Conservation (phyloP, 2,797 vertebrate species). For the Natrix natrix region DNA sequence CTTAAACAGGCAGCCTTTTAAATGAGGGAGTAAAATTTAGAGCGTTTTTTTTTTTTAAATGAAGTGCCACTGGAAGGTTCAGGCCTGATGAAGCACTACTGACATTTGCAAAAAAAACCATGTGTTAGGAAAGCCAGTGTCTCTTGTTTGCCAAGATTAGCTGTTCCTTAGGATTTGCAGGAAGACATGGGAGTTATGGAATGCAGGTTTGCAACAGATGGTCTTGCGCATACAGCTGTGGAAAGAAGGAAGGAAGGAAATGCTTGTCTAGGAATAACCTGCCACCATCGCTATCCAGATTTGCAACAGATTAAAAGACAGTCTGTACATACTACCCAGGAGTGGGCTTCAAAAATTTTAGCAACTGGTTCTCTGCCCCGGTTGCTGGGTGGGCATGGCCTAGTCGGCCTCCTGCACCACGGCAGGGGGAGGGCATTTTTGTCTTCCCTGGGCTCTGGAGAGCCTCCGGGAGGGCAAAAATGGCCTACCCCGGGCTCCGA, state of each 20-base stretch:
- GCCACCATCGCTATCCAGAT: not conserved
- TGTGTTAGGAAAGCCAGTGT: not conserved
- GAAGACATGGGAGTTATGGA: conserved; percentile 12
- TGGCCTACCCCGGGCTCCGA: no score
- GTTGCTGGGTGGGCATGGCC: no score
- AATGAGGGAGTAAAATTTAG: not conserved
- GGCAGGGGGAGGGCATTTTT: no score
- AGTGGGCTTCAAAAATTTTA: no score
- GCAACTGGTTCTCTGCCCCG: no score
- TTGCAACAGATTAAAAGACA: not conserved
- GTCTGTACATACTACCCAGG: not conserved
- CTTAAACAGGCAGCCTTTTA: not conserved
- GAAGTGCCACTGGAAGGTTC: conserved; percentile 27
- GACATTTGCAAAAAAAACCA: conserved; percentile 12
- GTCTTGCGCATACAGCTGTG: not conserved
- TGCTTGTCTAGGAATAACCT: conserved; percentile 15
- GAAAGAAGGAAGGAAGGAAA: accelerated
- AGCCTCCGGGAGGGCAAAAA: no score
- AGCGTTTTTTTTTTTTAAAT: not conserved
- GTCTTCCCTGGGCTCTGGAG: no score
- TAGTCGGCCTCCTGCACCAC: no score
- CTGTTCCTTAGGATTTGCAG: conserved; percentile 34
- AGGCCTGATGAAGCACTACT: conserved; percentile 15
- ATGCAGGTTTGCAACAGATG: conserved; percentile 5
- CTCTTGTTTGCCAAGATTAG: conserved; percentile 18